Conservation (phyloP, 2,113 vertebrate genomes). For the Collichthys lucidus region DNA sequence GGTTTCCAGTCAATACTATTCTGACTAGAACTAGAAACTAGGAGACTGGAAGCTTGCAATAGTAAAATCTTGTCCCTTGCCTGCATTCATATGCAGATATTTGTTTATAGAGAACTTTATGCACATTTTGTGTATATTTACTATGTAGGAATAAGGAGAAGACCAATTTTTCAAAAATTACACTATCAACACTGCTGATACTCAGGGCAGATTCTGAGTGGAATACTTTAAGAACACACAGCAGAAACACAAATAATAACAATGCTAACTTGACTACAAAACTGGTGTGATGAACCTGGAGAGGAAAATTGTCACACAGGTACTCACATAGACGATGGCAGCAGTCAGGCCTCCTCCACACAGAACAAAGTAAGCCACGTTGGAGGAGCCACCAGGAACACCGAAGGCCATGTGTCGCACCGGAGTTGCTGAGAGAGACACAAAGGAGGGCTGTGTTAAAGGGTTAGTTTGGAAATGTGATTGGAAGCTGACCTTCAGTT, state of each 20-base stretch:
- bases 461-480: not conserved
- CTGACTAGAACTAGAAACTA: too few species aligned
- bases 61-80: too few species aligned
- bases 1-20: too few species aligned
- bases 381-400: slow-evolving; percentile 84
- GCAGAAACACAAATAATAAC: not conserved
- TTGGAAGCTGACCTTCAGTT: not conserved
- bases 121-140: too few species aligned
- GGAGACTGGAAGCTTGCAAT: too few species aligned
- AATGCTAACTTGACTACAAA: not conserved
- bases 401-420: slow-evolving; percentile 88
- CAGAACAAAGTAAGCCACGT: slow-evolving; percentile 86
- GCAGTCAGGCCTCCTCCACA: slow-evolving; percentile 87
- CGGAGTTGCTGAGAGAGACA: slow-evolving; percentile 76
- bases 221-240: not conserved
- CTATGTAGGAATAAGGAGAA: too few species aligned
- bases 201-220: not conserved
- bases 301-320: not conserved
- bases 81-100: too few species aligned
- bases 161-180: too few species aligned
- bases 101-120: too few species aligned
- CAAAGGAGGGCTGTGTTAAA: not conserved
- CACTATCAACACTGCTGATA: too few species aligned
- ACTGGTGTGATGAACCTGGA: not conserved
- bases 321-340: slow-evolving; percentile 91